Percentiles rank a stretch among this genome's conserved stretches.
phyloP scores from a whole-genome alignment of 2,113 vertebrate genomes.

The Pterocles burchelli region DNA sequence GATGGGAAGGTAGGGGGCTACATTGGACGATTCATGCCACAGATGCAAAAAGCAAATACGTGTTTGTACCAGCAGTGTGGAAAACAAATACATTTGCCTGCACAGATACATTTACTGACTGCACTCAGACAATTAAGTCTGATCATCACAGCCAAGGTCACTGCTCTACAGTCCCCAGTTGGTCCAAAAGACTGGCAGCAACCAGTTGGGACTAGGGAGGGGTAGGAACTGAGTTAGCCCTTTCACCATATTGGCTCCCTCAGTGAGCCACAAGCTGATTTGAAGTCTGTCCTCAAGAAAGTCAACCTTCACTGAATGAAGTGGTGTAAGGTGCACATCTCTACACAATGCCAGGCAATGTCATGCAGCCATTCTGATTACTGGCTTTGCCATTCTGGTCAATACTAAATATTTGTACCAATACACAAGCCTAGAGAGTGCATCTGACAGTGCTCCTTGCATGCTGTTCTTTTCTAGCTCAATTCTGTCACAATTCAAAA shows the following conservation, averaged over 20 bases:
- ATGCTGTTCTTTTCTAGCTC: background rate
- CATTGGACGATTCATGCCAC: background rate
- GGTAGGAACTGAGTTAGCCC: background rate
- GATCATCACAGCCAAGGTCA: background rate
- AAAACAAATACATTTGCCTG: background rate
- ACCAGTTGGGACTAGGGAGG: background rate
- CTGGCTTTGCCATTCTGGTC: background rate
- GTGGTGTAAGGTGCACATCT: background rate
- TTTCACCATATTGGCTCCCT: background rate
- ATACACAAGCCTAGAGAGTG: background rate
- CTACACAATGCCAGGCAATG: background rate
- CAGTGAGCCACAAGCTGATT: background rate
- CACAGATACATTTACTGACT: background rate
- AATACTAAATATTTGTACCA: background rate
- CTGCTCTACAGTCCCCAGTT: background rate
- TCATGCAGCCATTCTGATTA: background rate
- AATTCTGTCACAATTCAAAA: background rate
- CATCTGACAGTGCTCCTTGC: background rate
- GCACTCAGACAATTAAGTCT: background rate
- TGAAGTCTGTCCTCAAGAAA: background rate
- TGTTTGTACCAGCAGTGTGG: background rate
- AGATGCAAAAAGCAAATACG: background rate
- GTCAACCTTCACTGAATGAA: background rate
- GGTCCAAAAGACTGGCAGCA: background rate
- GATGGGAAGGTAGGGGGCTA: background rate